Evolutionary conservation across 2,888 invertebrate genomes (phyloP).

Genomic region (Entomobrya multifasciata): DNA sequence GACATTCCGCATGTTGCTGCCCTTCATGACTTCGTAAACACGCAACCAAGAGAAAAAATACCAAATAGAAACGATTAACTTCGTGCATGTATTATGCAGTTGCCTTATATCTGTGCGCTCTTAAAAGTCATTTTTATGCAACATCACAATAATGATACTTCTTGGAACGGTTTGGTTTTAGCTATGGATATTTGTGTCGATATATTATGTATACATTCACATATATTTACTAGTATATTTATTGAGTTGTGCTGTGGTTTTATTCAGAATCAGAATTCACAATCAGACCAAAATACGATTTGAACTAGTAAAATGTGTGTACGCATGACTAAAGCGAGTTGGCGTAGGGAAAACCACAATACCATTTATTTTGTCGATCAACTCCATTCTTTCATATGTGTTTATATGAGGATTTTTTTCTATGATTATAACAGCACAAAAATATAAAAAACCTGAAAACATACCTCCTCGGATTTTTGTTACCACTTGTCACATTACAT

Average conservation of each 20-base stretch:
- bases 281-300: slow-evolving; percentile 26
- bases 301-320: background rate
- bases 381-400: background rate
- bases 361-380: slow-evolving; percentile 36
- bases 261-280: too few relatives aligned
- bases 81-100: slow-evolving; percentile 1
- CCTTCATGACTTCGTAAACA: slow-evolving; percentile 26
- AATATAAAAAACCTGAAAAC: slow-evolving; percentile 12
- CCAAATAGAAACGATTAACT: background rate
- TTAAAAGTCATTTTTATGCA: background rate
- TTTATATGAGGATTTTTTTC: too few relatives aligned
- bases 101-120: too few relatives aligned
- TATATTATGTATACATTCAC: too few relatives aligned
- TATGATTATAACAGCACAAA: slow-evolving; percentile 1
- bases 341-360: slow-evolving; percentile 43
- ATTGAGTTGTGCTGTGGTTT: slow-evolving; percentile 7
- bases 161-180: slow-evolving; percentile 8
- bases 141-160: background rate
- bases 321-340: slow-evolving; percentile 2
- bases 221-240: too few relatives aligned
- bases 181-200: too few relatives aligned
- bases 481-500: slow-evolving; percentile 54
- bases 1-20: too few relatives aligned
- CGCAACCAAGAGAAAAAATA: slow-evolving; percentile 1
- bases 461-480: slow-evolving; percentile 20